Base-by-base conservation (phyloP, 2,113 vertebrate species). In the Proteles cristata region DNA sequence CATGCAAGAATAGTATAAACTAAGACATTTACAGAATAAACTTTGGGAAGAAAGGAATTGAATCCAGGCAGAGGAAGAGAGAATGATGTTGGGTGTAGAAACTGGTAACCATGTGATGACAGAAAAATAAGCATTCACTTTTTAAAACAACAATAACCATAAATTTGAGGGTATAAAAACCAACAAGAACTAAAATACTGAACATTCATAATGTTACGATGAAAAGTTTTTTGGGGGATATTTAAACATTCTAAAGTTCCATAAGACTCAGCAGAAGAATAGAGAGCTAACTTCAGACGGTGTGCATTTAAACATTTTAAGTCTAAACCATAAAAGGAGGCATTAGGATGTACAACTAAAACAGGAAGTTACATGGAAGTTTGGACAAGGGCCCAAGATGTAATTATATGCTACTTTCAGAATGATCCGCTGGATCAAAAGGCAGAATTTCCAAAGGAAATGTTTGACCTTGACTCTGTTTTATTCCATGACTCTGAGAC, bases 311-410 rank as follows among this genome's bases (percentile, higher is more conserved):
- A 84, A 63, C 53, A 23, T 8, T 31, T 66, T 89, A 92, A 35
- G 31, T 8, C 71, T 95, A 73, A 90, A 66, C 19, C 19, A 66
- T 25, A 68, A 71, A 80, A 48, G 86, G 88, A 74, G 50, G 9
- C 66, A 94, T 74, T 79, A 74, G 55, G 83, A 87, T 68, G 43
- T 68, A 79, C 55, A 94, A 17, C 48, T 48, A 76, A 96, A 89
- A 65, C 5, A 83, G 43, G n/a, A 65, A 43, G 21, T 63, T 95
- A 92, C 76, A 21, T 58, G 55, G 31, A 88, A 82, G 2, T 69
- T 76, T 89, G 81, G 43, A 81, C 7, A 19, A 69, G 39, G 25
- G 26, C 50, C 63, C 82, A 28, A 15, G 79, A 82, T 65, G 16
- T 90, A 61, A 74, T 97, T 73, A 53, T 25, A 39, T 14, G 66